A percentile compares a stretch with the other conserved stretches of the same genome.
These are phyloP conservation scores for Epinotia ramella DNA, from an alignment of 2,888 invertebrate genomes.

Conservation along the genomic window DNA sequence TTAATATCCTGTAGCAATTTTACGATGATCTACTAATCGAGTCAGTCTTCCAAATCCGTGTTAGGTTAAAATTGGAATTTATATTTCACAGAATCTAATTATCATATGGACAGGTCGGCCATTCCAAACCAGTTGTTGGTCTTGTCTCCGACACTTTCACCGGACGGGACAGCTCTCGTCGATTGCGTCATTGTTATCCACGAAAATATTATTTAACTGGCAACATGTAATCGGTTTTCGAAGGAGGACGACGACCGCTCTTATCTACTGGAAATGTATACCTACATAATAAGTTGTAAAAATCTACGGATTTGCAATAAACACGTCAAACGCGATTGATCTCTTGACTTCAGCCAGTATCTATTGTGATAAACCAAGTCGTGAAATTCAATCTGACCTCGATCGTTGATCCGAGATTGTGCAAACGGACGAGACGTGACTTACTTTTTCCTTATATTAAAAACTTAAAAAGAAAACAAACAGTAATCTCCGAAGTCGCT, in stretches of 20 bases:
- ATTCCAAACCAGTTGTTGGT: conserved; percentile 54
- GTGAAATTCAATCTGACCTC: conserved; percentile 53
- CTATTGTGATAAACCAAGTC: conserved; percentile 45
- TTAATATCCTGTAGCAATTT: background rate
- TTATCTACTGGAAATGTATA: conserved; percentile 37
- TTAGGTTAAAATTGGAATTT: conserved; percentile 18
- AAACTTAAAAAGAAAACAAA: conserved; percentile 19
- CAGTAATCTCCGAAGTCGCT: conserved; percentile 8
- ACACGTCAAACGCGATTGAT: conserved; percentile 28
- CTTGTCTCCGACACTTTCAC: conserved; percentile 61
- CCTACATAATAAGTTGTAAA: conserved; percentile 16
- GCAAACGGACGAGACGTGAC: conserved; percentile 54
- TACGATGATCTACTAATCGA: background rate
- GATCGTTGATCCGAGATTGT: conserved; percentile 52
- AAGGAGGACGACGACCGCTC: conserved; percentile 44
- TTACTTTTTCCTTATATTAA: conserved; percentile 48
- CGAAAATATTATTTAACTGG: conserved; percentile 52
- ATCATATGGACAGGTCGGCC: conserved; percentile 32
- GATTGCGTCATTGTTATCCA: conserved; percentile 56
- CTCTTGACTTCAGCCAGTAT: conserved; percentile 26
- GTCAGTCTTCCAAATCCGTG: background rate
- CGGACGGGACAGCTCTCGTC: conserved; percentile 52
- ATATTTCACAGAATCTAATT: conserved; percentile 25
- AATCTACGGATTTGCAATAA: conserved; percentile 11
- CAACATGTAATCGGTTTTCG: conserved; percentile 38